These are phyloP conservation scores for Coelopa pilipes DNA, from an alignment of 2,888 invertebrate genomes.

Conservation along the genomic window DNA sequence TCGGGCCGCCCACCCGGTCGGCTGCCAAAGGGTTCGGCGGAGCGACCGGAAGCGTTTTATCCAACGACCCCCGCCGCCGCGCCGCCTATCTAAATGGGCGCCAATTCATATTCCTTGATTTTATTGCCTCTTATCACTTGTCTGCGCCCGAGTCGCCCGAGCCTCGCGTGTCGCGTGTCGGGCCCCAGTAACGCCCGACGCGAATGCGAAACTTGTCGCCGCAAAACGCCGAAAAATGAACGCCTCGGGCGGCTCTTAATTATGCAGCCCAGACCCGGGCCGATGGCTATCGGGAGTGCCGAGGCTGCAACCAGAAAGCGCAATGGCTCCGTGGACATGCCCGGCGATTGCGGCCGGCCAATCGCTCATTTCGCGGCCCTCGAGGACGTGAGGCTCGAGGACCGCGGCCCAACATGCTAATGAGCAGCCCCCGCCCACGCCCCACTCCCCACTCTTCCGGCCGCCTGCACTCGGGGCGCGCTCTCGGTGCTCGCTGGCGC, in stretches of 20 bases:
- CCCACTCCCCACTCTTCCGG: not conserved
- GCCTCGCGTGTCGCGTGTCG: not conserved
- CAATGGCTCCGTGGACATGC: constrained; percentile 52
- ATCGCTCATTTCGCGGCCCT: constrained; percentile 55
- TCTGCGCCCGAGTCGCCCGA: not conserved
- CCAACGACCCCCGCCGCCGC: too few species aligned
- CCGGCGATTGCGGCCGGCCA: constrained; percentile 41
- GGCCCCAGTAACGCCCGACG: not conserved
- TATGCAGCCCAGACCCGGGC: constrained; percentile 7
- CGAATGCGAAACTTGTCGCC: constrained; percentile 12
- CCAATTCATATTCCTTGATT: constrained; percentile 16
- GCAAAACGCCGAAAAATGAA: constrained; percentile 12
- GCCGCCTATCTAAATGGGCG: constrained; percentile 7
- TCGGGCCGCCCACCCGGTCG: not conserved
- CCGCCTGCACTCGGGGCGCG: too few species aligned
- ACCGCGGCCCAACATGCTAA: constrained; percentile 22
- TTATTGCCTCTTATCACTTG: constrained; percentile 23
- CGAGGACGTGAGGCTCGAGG: constrained; percentile 23
- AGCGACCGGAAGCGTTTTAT: not conserved
- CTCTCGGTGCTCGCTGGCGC: not conserved
- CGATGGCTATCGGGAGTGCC: not conserved
- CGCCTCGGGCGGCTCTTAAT: constrained; percentile 6
- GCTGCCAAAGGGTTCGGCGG: not conserved
- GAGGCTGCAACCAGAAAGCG: constrained; percentile 50
- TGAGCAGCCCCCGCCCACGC: constrained; percentile 30